phyloP scores from a whole-genome alignment of 2,888 invertebrate genomes.

The Clanis bilineata region DNA sequence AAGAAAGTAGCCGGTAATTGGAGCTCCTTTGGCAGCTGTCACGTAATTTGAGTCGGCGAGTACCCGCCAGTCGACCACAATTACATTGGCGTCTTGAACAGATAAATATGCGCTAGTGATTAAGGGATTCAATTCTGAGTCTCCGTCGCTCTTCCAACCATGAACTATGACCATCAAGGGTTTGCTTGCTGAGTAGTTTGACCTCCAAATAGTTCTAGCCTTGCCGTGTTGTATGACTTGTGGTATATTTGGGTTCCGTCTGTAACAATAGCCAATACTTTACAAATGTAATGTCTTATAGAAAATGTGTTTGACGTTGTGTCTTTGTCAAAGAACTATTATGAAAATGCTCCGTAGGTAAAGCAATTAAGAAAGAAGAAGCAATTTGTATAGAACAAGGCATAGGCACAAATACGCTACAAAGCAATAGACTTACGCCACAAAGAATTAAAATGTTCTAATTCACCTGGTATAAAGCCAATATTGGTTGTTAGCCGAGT shows the following conservation, averaged over 20 bases:
- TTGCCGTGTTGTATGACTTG: slow-evolving; percentile 43
- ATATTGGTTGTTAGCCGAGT: slow-evolving; percentile 44
- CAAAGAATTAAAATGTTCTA: no score
- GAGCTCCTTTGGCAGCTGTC: slow-evolving; percentile 28
- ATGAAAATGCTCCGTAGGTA: no score
- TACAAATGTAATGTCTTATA: neutral
- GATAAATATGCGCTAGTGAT: slow-evolving; percentile 45
- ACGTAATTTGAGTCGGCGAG: slow-evolving; percentile 30
- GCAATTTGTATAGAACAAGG: no score
- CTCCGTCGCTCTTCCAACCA: slow-evolving; percentile 47
- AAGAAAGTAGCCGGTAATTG: slow-evolving; percentile 32
- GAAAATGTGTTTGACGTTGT: neutral
- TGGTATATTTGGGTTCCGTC: slow-evolving; percentile 35
- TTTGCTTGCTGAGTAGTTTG: slow-evolving; percentile 40
- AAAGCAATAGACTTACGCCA: slow-evolving; percentile 19
- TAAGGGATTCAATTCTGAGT: slow-evolving; percentile 34
- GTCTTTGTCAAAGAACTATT: neutral
- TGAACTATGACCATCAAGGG: slow-evolving; percentile 47
- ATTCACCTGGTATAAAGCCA: slow-evolving; percentile 47
- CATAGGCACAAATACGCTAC: no score
- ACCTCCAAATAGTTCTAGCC: slow-evolving; percentile 37
- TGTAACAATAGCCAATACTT: slow-evolving; percentile 16
- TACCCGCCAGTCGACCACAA: slow-evolving; percentile 50
- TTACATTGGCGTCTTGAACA: slow-evolving; percentile 44
- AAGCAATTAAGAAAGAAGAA: no score